Base-by-base conservation (phyloP, 1,140 invertebrate genomes). In the Drosophila nigromelanica region DNA sequence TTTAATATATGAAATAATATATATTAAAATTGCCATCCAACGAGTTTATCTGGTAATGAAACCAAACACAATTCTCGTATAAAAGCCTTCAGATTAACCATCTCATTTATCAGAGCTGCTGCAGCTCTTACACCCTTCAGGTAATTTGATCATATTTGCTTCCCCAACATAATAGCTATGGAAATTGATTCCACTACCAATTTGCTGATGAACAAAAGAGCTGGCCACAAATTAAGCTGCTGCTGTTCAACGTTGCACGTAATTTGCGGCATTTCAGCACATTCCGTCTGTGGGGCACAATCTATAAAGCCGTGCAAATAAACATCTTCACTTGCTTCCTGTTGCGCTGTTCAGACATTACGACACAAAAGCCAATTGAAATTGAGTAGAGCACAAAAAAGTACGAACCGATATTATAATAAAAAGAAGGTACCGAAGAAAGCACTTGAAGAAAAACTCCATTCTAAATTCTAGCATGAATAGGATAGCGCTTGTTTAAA, bases 201-300 rank as follows among this genome's bases (percentile, higher is more conserved):
- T 64, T 58, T 66, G 37, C 37, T 45, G 54, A 30, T 51, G 69
- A 51, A 72, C 69, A 72, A 66, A 66, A 43, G 47, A 33, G 30
- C 35, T 59, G 35, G 11, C 52, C 62, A 37, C 54, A 59, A 52
- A 72, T 66, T 37, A 62, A 69, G 58, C 58, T 40, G 40, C 42
- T 48, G 33, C n/a, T 55, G 27, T 48, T 12, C 45, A 68, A 50
- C 37, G 42, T 27, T 58, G 42, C 67, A 70, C 50, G 59, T 59
- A 63, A 70, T 70, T 48, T 63, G 51, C 51, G 24, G 48, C 50
- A 66, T 21, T 71, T 14, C 21, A 35, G 12, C 54, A 27, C 67
- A 63, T 27, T 5, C 0, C 5, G 1, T 35, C 18, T 56, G 54
- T 56, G 12, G n/a, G 51, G 4, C n/a, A 56, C 42, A 7, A 14